Base-by-base conservation (phyloP, 2,888 invertebrate species). In the Drosophila prostipennis region DNA sequence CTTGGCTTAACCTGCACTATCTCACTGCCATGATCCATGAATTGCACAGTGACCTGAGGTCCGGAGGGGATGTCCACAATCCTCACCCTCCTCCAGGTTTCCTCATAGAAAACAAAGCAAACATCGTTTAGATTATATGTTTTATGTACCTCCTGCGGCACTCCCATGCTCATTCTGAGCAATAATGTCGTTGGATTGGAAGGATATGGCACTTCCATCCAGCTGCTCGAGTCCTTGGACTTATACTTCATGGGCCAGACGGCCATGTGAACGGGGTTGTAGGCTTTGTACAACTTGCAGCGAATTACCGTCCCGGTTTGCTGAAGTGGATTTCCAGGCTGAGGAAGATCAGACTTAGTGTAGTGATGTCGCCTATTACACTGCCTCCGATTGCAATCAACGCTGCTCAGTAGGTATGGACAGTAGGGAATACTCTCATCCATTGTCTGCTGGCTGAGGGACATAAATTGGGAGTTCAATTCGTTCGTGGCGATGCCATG, bases 21-120 rank as follows among this genome's bases (percentile, higher is more conserved):
- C 2, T 75, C 57, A 1, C 67, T 70, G 42, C 75, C 57, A 8
- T 72, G 71, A 19, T 82, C 81, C 80, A 87, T 65, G 1, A 51
- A 26, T 37, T 82, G 72, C 7, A 82, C 81, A 1, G 19, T 51
- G 1, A 77, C 16, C 2, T n/a, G 8, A 0, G 26, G 36, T 8
- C 19, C 16, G 1, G 61, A n/a, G 0, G 56, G 48, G 1, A 67
- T 14, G 11, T 82, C 71, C 5, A 80, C 43, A 6, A 87, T 40
- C 0, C 78, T 78, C 0, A 87, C 82, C 0, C 82, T 67, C 11
- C 76, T 64, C 23, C 58, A 67, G 0, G 29, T 34, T 0, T 5
- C 16, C 2, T 14, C n/a, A 0, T 56, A 52, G 0, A 26, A 26
- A 3, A 82, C 19, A 2, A 82, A 19, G 11, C 86, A 82, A 1